Conservation (phyloP, 2,888 invertebrate species). For the Pseudeuparius sepicola region DNA sequence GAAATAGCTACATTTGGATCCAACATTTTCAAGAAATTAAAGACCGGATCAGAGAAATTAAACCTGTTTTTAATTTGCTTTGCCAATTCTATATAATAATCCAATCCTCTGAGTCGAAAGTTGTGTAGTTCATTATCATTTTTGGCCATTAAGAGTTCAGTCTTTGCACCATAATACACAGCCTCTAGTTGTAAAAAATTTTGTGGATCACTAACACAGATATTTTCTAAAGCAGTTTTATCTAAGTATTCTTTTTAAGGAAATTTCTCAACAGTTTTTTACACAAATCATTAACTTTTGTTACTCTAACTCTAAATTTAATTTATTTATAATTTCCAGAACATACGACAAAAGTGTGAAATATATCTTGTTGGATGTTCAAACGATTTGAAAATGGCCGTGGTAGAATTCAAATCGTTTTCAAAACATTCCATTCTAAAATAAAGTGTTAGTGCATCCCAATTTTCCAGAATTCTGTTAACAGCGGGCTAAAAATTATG, state of each 20-base stretch:
- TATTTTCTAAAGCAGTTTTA: slow-evolving; percentile 5
- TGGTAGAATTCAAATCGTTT: background rate
- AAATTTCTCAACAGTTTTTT: background rate
- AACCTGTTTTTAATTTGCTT: slow-evolving; percentile 8
- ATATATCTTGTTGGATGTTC: background rate
- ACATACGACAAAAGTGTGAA: background rate
- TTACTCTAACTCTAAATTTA: background rate
- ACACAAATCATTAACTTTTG: slow-evolving; percentile 1
- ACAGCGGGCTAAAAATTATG: slow-evolving; percentile 9
- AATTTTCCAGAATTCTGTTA: slow-evolving; percentile 11
- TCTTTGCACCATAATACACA: slow-evolving; percentile 4
- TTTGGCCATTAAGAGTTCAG: slow-evolving; percentile 3
- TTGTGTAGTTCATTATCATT: background rate
- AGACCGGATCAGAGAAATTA: slow-evolving; percentile 8
- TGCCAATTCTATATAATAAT: slow-evolving; percentile 8
- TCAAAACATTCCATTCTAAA: slow-evolving; percentile 5
- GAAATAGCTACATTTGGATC: slow-evolving; percentile 5
- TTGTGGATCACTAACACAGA: slow-evolving; percentile 1
- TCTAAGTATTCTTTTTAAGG: slow-evolving; percentile 1
- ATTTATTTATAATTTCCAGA: background rate
- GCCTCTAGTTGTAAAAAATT: slow-evolving; percentile 4
- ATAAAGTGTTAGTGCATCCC: slow-evolving; percentile 8
- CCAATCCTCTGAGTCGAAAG: slow-evolving; percentile 3
- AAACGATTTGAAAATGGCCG: background rate
- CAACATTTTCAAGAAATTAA: slow-evolving; percentile 6